Evolutionary conservation across 1,140 invertebrate species (phyloP).

Genomic region (Nephotettix cincticeps): DNA sequence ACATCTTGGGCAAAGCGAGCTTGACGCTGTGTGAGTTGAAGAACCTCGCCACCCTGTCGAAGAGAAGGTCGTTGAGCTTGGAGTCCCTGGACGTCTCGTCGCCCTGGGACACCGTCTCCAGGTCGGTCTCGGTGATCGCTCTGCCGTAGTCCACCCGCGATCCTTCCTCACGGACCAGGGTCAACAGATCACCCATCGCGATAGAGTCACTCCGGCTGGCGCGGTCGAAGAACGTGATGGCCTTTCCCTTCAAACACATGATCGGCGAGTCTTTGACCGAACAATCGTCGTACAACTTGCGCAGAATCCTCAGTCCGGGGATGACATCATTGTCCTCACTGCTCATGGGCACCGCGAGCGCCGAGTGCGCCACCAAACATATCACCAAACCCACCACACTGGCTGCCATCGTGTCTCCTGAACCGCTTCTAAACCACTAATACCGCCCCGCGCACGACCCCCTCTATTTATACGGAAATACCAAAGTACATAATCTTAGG

Average conservation of each 20-base stretch:
- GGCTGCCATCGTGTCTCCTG: neutral
- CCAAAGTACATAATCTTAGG: constrained; percentile 14
- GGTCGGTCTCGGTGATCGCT: constrained; percentile 57
- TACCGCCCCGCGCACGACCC: neutral
- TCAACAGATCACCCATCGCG: constrained; percentile 54
- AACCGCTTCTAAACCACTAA: constrained; percentile 18
- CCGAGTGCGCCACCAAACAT: constrained; percentile 31
- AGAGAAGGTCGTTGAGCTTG: constrained; percentile 63
- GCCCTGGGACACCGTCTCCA: constrained; percentile 63
- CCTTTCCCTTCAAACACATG: constrained; percentile 73
- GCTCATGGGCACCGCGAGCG: constrained; percentile 12
- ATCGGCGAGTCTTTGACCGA: constrained; percentile 54
- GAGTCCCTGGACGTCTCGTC: constrained; percentile 60
- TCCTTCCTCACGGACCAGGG: constrained; percentile 62
- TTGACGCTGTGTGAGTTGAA: constrained; percentile 73
- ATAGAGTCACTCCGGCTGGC: constrained; percentile 33
- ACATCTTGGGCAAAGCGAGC: constrained; percentile 68
- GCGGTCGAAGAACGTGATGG: constrained; percentile 69
- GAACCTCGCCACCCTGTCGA: constrained; percentile 66
- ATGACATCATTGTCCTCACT: neutral
- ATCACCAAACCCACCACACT: constrained; percentile 7
- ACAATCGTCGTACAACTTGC: constrained; percentile 71
- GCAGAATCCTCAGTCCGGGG: constrained; percentile 41
- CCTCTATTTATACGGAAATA: constrained; percentile 22
- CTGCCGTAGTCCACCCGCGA: constrained; percentile 44